Percentiles rank a stretch among this genome's conserved stretches.
Conservation (phyloP, 2,888 invertebrate genomes). For the Standfussiana lucernea region DNA sequence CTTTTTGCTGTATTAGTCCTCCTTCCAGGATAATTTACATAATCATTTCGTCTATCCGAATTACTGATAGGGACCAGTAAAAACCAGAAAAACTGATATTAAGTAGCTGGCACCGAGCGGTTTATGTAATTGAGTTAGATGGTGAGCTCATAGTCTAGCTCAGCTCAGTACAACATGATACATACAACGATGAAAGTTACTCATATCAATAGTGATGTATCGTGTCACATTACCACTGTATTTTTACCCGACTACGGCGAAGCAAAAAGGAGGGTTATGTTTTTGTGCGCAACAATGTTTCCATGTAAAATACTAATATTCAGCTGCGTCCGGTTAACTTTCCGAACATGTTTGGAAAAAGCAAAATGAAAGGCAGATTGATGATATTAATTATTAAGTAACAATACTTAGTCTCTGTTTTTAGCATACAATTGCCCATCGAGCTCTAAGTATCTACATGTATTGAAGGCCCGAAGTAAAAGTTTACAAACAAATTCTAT, state of each 20-base stretch:
- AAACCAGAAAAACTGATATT: slow-evolving; percentile 31
- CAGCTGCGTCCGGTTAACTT: not conserved
- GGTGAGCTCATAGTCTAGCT: slow-evolving; percentile 20
- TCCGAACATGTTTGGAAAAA: not conserved
- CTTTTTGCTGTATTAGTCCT: slow-evolving; percentile 6
- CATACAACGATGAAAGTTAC: not conserved
- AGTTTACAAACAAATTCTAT: slow-evolving; percentile 27
- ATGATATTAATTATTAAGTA: not conserved
- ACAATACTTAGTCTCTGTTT: not conserved
- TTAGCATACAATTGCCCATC: not conserved
- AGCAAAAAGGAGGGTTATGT: no score
- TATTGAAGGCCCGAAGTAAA: slow-evolving; percentile 3
- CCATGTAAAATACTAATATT: not conserved
- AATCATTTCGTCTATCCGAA: slow-evolving; percentile 8
- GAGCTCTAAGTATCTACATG: not conserved
- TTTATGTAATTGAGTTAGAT: slow-evolving; percentile 38
- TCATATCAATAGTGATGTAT: not conserved
- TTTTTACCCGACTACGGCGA: no score
- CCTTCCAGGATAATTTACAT: slow-evolving; percentile 27
- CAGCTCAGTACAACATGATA: not conserved
- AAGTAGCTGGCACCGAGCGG: slow-evolving; percentile 12
- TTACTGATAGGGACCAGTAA: slow-evolving; percentile 33
- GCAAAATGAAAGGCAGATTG: not conserved
- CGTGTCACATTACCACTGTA: not conserved
- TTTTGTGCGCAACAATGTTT: no score